Percentiles rank a stretch among this genome's conserved stretches.
phyloP scores from a whole-genome alignment of 2,113 vertebrate genomes.

The Pseudonaja textilis region DNA sequence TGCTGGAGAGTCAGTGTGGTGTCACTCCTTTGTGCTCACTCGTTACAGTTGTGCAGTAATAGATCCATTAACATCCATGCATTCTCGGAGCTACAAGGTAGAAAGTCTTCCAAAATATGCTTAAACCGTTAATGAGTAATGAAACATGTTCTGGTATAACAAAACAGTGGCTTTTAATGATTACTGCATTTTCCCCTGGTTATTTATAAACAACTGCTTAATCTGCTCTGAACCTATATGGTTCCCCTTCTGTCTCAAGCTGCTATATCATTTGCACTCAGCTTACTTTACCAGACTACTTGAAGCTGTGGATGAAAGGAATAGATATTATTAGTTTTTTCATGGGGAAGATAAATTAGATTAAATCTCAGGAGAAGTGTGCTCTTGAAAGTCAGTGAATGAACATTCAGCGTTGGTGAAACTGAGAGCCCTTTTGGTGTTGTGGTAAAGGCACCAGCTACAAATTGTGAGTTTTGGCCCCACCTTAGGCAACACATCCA shows the following conservation, averaged over 20 bases:
- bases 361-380: background rate
- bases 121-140: background rate
- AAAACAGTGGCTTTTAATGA: background rate
- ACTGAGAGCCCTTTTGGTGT: background rate
- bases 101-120: background rate
- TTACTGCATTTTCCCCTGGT: background rate
- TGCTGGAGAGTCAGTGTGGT: background rate
- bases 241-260: background rate
- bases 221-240: background rate
- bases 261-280: background rate
- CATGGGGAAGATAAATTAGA: background rate
- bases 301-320: background rate
- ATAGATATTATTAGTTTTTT: background rate
- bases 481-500: background rate
- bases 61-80: background rate
- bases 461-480: background rate
- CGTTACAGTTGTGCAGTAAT: background rate
- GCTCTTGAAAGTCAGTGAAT: background rate
- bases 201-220: background rate
- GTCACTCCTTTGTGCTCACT: background rate
- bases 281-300: background rate
- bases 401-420: background rate
- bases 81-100: background rate
- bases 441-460: background rate
- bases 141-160: background rate